Conservation (phyloP, 2,888 invertebrate genomes). For the Diarsia brunnea region DNA sequence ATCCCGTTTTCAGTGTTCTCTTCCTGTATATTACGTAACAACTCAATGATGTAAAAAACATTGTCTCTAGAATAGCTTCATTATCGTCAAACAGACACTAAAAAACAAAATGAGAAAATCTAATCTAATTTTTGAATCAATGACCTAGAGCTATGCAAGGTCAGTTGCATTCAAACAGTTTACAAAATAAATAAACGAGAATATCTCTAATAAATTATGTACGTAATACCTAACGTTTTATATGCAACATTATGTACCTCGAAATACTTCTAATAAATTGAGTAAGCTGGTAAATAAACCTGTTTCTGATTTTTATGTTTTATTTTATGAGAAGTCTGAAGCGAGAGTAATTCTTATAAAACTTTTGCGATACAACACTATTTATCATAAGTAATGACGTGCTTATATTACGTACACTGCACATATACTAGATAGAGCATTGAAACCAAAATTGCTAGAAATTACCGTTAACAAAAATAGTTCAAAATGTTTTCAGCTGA, state of each 20-base stretch:
- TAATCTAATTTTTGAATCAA: conserved; percentile 31
- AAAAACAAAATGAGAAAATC: conserved; percentile 5
- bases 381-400: conserved; percentile 30
- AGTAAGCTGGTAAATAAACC: conserved; percentile 34
- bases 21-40: neutral
- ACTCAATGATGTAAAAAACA: neutral
- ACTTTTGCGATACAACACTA: conserved; percentile 31
- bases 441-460: neutral
- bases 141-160: conserved; percentile 49
- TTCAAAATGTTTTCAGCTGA: neutral
- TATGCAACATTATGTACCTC: conserved; percentile 20
- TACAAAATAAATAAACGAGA: conserved; percentile 44
- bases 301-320: conserved; percentile 45
- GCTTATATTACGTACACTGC: neutral
- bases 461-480: too few species aligned
- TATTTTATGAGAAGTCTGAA: conserved; percentile 40
- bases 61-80: neutral
- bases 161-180: conserved; percentile 29
- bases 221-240: conserved; percentile 32
- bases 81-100: neutral
- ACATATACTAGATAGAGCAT: neutral
- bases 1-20: too few species aligned
- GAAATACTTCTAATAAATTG: conserved; percentile 50
- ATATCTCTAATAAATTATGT: conserved; percentile 47
- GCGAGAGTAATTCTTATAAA: conserved; percentile 30